Base-by-base conservation (phyloP, 1,140 invertebrate genomes). In the Littorina saxatilis region DNA sequence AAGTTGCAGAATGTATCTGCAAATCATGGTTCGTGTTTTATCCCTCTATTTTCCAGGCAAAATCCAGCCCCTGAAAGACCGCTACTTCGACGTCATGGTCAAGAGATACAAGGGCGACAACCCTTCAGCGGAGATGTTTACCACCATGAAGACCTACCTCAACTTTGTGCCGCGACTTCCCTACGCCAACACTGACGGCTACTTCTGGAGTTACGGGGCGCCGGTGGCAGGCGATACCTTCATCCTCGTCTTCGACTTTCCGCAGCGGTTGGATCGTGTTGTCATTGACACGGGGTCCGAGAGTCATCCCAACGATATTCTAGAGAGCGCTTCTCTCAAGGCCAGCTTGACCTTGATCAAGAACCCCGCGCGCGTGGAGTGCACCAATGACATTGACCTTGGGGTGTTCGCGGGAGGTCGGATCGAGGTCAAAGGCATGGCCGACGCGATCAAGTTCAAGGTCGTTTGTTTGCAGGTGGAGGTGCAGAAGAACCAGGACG, bases 11-110 rank as follows among this genome's bases (percentile, higher is more conserved):
- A n/a, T n/a, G n/a, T n/a, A n/a, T n/a, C n/a, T n/a, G n/a, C n/a
- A n/a, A n/a, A n/a, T n/a, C n/a, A n/a, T n/a, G n/a, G n/a, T n/a
- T n/a, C n/a, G n/a, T n/a, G n/a, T n/a, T n/a, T n/a, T n/a, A 1
- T 39, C 35, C 20, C 35, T 39, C 13, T 73, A 4, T 29, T 23
- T 39, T 4, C 15, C 96, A 91, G 98, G 98, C 82, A 99, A 99
- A 94, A 96, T 99, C 68, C 98, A 99, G 90, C 98, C 97, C 91
- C 93, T 99, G 0, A 98, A 98, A 94, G 97, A 89, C 63, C 82
- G 81, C 23, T 86, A 70, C 82, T 88, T 88, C 75, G 85, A 87
- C 55, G 66, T 84, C 35, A 82, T 82, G 20, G 55, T 47, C 23
- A 89, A 89, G 63, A 40, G 76, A 47, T 85, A 75, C 29, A 84